Percentiles rank a stretch among this genome's conserved stretches.
phyloP scores from a whole-genome alignment of 1,140 invertebrate species.

The Lordiphosa collinella region DNA sequence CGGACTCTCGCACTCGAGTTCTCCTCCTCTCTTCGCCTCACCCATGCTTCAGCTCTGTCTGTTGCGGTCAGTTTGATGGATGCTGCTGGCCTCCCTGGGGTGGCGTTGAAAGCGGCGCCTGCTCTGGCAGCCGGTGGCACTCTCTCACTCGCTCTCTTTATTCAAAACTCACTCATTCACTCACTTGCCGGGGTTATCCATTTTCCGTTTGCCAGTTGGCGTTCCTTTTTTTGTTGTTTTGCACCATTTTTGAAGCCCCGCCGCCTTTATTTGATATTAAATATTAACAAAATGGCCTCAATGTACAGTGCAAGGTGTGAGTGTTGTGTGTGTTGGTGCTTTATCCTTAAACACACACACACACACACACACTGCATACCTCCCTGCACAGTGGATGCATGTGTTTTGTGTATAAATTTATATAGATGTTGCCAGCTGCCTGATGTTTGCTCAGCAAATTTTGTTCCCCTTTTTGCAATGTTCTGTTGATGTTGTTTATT shows the following conservation, averaged over 20 bases:
- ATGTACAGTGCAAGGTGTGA: slow-evolving; percentile 47
- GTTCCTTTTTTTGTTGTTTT: slow-evolving; percentile 18
- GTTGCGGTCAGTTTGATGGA: slow-evolving; percentile 66
- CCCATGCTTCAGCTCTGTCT: slow-evolving; percentile 1
- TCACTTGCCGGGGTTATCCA: slow-evolving; percentile 16
- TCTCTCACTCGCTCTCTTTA: slow-evolving; percentile 1
- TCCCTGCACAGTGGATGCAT: slow-evolving; percentile 25
- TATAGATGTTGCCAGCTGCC: slow-evolving; percentile 43
- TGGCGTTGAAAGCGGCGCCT: slow-evolving; percentile 3
- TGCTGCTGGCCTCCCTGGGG: slow-evolving; percentile 17
- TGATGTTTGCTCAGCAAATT: slow-evolving; percentile 64
- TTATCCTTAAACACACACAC: slow-evolving; percentile 67
- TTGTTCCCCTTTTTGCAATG: slow-evolving; percentile 47
- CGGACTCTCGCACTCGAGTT: slow-evolving; percentile 3
- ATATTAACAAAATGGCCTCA: slow-evolving; percentile 79
- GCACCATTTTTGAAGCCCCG: slow-evolving; percentile 29
- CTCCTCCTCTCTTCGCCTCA: not conserved
- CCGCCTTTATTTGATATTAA: slow-evolving; percentile 74
- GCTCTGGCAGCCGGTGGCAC: not conserved
- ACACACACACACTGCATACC: slow-evolving; percentile 12
- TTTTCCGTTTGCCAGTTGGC: slow-evolving; percentile 32
- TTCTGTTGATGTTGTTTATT: slow-evolving; percentile 61
- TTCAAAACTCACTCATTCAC: slow-evolving; percentile 26
- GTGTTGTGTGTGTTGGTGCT: slow-evolving; percentile 43
- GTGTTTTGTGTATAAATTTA: slow-evolving; percentile 75